Evolutionary conservation across 2,797 vertebrate species (phyloP).

Genomic region (Acanthurus lineatus): DNA sequence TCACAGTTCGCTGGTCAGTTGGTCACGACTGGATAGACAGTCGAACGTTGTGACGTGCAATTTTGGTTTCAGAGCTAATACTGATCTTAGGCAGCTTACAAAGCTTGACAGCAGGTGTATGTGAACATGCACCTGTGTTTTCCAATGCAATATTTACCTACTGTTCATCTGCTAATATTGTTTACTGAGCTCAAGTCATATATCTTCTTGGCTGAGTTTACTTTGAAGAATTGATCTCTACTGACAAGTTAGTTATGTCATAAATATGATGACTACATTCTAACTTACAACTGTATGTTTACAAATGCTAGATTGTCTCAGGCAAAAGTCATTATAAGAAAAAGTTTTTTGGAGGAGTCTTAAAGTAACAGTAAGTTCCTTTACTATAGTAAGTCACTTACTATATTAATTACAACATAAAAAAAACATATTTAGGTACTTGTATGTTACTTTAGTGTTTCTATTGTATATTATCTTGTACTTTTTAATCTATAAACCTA

Average conservation of each 20-base stretch:
- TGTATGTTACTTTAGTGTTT: not conserved
- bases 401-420: not conserved
- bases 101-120: constrained; percentile 18
- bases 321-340: not conserved
- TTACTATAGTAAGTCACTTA: not conserved
- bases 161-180: constrained; percentile 20
- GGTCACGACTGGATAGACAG: constrained; percentile 71
- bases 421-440: not conserved
- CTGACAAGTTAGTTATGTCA: not conserved
- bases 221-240: not conserved
- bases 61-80: constrained; percentile 50
- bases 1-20: constrained; percentile 76
- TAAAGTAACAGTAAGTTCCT: not conserved
- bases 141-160: constrained; percentile 24
- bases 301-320: not conserved
- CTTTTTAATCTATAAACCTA: not conserved
- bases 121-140: constrained; percentile 20
- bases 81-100: constrained; percentile 47
- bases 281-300: not conserved
- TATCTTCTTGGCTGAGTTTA: constrained; percentile 3
- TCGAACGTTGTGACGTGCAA: constrained; percentile 67
- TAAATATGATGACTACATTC: not conserved
- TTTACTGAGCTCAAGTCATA: constrained; percentile 30
- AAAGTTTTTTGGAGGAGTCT: not conserved
- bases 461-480: not conserved